Evolutionary conservation across 92 coral and sea anemone genomes (phyloP).

Genomic region (Epizoanthus stellaris): DNA sequence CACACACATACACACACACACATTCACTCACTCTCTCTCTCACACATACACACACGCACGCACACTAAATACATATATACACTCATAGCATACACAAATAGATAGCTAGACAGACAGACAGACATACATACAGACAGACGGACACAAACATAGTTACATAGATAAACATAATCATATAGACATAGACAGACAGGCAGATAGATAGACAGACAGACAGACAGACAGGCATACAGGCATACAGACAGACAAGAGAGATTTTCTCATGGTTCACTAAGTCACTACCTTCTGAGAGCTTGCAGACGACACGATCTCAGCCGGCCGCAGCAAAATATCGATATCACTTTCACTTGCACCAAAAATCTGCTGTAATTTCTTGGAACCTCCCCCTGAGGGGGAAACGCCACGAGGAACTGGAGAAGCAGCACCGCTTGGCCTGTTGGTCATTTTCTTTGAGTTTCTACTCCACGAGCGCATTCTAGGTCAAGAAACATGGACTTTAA

Average conservation of each 20-base stretch:
- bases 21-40: too few species aligned
- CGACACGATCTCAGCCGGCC: constrained; percentile 89
- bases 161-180: too few species aligned
- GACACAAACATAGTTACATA: not conserved
- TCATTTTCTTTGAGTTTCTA: constrained; percentile 86
- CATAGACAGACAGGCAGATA: not conserved
- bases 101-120: not conserved
- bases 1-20: not conserved
- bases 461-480: constrained; percentile 95
- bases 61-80: not conserved
- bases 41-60: not conserved
- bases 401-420: constrained; percentile 78
- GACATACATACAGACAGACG: not conserved
- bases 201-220: too few species aligned
- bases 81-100: not conserved
- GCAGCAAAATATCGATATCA: constrained; percentile 87
- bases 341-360: constrained; percentile 99
- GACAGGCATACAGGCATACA: too few species aligned
- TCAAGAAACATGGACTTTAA: constrained; percentile 6
- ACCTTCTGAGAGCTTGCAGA: constrained; percentile 72
- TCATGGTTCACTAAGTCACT: too few species aligned
- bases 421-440: constrained; percentile 66
- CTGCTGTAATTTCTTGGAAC: constrained; percentile 94
- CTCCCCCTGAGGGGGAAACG: constrained; percentile 92
- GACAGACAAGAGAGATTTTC: too few species aligned